Conservation (phyloP, 2,113 vertebrate species). For the Irena cyanogastra region DNA sequence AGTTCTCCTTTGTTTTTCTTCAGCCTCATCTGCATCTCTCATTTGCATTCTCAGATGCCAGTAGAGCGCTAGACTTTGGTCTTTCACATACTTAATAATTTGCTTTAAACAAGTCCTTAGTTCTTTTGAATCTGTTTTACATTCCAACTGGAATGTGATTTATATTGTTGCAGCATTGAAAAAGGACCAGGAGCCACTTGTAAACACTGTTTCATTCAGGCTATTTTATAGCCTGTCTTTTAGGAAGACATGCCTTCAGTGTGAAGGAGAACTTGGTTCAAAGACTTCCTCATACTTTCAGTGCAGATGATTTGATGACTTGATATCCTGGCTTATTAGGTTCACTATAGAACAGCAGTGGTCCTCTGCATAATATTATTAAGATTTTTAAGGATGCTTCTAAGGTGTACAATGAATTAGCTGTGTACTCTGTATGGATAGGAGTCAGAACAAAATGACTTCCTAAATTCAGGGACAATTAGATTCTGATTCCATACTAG, state of each 20-base stretch:
- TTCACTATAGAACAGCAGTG: background rate
- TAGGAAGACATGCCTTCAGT: background rate
- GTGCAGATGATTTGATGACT: background rate
- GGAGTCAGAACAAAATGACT: background rate
- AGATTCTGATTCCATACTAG: background rate
- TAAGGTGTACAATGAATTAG: background rate
- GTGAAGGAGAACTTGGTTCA: background rate
- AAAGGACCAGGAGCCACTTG: background rate
- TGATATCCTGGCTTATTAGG: background rate
- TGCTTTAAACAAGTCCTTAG: background rate
- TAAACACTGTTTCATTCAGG: background rate
- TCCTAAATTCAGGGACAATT: background rate
- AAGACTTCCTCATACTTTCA: background rate
- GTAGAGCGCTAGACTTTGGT: background rate
- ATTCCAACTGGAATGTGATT: background rate
- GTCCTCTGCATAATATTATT: background rate
- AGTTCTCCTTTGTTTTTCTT: constrained; percentile 6
- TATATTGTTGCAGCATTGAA: background rate
- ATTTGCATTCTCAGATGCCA: background rate
- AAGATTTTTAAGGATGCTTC: background rate
- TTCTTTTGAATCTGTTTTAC: background rate
- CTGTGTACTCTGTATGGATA: background rate
- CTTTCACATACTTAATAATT: background rate
- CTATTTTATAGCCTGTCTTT: background rate
- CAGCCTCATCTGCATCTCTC: background rate